Percentiles rank a stretch among this genome's conserved stretches.
phyloP scores from a whole-genome alignment of 2,113 vertebrate species.

The Anseranas semipalmata region DNA sequence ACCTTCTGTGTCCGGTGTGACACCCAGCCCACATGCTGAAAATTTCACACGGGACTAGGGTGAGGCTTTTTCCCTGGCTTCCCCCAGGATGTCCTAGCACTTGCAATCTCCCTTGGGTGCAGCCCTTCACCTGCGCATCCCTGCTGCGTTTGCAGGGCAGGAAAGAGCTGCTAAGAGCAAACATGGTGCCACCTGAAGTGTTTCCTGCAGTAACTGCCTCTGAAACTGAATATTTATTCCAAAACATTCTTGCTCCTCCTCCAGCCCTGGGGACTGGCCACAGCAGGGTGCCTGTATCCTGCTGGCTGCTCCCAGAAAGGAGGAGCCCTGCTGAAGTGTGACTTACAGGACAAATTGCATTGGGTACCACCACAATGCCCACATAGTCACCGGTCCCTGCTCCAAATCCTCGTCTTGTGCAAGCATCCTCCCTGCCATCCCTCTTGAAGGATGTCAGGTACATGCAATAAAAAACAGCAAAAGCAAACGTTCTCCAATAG shows the following conservation, averaged over 20 bases:
- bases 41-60: accelerated
- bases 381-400: background rate
- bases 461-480: background rate
- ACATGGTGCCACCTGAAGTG: accelerated
- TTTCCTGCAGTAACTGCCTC: background rate
- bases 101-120: background rate
- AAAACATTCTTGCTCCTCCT: background rate
- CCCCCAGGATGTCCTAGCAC: background rate
- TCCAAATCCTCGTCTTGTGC: background rate
- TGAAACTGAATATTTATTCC: constrained; percentile 10
- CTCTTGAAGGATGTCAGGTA: accelerated
- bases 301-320: background rate
- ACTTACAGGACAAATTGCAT: background rate
- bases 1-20: background rate
- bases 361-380: accelerated
- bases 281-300: background rate
- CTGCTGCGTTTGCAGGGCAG: background rate
- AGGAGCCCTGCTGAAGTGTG: background rate
- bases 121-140: background rate
- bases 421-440: background rate
- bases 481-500: background rate
- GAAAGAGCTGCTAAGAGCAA: background rate
- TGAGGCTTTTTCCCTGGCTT: background rate
- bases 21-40: background rate
- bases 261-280: background rate